phyloP scores from a whole-genome alignment of 2,113 vertebrate species.

The Irena cyanogastra region DNA sequence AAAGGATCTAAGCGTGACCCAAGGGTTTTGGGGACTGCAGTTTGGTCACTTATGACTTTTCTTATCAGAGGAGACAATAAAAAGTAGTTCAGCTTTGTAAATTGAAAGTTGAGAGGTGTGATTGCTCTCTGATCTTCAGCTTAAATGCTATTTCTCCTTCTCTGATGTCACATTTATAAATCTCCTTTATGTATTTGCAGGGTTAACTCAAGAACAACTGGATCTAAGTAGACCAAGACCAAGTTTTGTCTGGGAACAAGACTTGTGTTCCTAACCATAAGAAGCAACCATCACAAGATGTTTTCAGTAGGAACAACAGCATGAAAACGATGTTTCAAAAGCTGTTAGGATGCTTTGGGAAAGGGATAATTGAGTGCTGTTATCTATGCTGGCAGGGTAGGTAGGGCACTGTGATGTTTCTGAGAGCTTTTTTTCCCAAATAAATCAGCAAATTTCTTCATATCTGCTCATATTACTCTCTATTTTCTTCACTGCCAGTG shows the following conservation, averaged over 20 bases:
- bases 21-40: neutral
- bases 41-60: neutral
- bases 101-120: neutral
- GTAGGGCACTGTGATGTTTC: neutral
- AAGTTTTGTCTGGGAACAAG: neutral
- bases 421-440: neutral
- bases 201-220: neutral
- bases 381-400: neutral
- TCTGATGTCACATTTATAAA: neutral
- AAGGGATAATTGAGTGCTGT: neutral
- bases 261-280: neutral
- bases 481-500: neutral
- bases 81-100: neutral
- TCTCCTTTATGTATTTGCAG: neutral
- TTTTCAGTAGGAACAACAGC: neutral
- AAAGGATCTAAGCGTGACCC: neutral
- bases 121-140: neutral
- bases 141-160: neutral
- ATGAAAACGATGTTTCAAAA: neutral
- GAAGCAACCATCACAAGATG: neutral
- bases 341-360: neutral
- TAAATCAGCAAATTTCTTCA: neutral
- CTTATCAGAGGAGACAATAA: neutral
- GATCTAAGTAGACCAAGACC: neutral
- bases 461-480: neutral